Evolutionary conservation across 2,113 vertebrate genomes (phyloP).

Genomic region (Lates calcarifer): DNA sequence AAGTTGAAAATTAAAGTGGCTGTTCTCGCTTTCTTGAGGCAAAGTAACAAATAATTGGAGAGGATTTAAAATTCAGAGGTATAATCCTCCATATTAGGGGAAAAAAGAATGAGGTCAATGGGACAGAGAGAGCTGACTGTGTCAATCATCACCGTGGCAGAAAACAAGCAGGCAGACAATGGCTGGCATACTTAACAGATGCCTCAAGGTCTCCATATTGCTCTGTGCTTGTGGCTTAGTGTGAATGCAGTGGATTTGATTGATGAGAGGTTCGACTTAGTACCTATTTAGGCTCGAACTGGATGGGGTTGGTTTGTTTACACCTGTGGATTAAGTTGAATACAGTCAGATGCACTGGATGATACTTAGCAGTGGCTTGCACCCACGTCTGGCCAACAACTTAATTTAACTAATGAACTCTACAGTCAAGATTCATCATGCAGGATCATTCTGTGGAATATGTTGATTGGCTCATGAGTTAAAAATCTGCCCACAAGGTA

Average conservation of each 20-base stretch:
- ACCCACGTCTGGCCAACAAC: constrained; percentile 13
- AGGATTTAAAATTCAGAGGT: constrained; percentile 57
- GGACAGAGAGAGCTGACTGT: constrained; percentile 77
- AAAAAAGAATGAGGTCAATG: constrained; percentile 77
- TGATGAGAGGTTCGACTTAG: constrained; percentile 50
- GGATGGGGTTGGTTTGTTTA: constrained; percentile 52
- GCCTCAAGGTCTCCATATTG: constrained; percentile 73
- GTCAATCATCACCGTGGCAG: constrained; percentile 80
- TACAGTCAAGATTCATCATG: constrained; percentile 14
- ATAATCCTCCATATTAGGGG: constrained; percentile 56
- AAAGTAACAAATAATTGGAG: constrained; percentile 60
- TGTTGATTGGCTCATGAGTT: constrained; percentile 49
- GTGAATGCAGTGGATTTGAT: constrained; percentile 55
- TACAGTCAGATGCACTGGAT: constrained; percentile 23
- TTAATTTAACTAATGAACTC: constrained; percentile 38
- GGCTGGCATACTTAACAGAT: constrained; percentile 80
- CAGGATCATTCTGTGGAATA: constrained; percentile 29
- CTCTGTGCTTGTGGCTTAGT: constrained; percentile 48
- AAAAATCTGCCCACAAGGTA: constrained; percentile 19
- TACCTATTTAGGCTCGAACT: constrained; percentile 43
- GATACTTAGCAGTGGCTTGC: constrained; percentile 39
- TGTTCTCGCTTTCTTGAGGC: constrained; percentile 44
- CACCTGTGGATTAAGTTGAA: constrained; percentile 55
- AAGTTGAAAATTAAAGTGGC: constrained; percentile 47
- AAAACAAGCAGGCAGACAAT: constrained; percentile 79